Evolutionary conservation across 2,797 vertebrate species (phyloP).

Genomic region (Ciconia nigra): DNA sequence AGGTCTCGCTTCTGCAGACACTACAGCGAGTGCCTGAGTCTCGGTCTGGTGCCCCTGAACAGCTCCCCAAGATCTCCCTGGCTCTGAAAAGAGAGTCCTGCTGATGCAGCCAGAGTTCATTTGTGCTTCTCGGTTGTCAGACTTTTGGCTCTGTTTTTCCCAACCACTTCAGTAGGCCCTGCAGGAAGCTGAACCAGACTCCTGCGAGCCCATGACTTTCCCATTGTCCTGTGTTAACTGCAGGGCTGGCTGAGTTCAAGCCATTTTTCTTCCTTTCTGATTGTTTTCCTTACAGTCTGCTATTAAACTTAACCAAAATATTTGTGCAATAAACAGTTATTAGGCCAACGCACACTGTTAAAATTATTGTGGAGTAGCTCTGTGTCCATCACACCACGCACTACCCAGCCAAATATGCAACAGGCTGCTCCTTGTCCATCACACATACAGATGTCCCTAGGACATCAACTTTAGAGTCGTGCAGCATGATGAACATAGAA

Average conservation of each 20-base stretch:
- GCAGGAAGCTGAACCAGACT: constrained; percentile 43
- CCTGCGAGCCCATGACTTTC: constrained; percentile 43
- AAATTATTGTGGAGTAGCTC: neutral
- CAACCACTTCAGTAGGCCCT: constrained; percentile 44
- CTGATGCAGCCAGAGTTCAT: constrained; percentile 50
- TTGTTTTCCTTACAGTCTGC: neutral
- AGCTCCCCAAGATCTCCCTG: constrained; percentile 44
- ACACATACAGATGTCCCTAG: neutral
- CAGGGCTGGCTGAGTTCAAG: constrained; percentile 13
- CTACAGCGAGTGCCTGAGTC: neutral
- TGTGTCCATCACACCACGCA: neutral
- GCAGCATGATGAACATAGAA: rapidly evolving
- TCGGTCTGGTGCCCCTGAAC: constrained; percentile 57
- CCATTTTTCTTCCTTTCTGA: constrained; percentile 18
- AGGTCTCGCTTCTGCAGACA: constrained; percentile 31
- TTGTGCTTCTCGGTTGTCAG: constrained; percentile 14
- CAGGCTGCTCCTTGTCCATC: neutral
- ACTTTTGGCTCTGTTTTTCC: constrained; percentile 34
- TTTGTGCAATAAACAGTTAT: neutral
- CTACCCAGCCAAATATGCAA: neutral
- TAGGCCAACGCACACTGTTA: neutral
- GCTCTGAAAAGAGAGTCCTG: constrained; percentile 45
- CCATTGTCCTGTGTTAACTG: constrained; percentile 16
- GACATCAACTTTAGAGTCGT: neutral
- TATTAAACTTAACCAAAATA: neutral